Evolutionary conservation across 2,113 vertebrate species (phyloP).

Genomic region (Lycocorax pyrrhopterus): DNA sequence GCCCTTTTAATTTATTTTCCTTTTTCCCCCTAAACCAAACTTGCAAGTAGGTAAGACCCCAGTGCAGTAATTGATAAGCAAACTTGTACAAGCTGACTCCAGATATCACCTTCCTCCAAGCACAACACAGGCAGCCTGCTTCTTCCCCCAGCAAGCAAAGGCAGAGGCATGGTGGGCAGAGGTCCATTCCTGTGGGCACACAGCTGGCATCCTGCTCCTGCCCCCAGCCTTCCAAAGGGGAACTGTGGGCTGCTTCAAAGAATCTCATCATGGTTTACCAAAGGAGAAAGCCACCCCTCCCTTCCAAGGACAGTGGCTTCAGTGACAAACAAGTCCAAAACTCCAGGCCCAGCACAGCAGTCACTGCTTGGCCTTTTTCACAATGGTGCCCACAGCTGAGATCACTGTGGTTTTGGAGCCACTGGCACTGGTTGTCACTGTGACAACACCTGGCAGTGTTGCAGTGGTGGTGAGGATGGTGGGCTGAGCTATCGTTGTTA

Average conservation of each 20-base stretch:
- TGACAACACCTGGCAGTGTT: conserved; percentile 90
- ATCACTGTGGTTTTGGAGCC: conserved; percentile 98
- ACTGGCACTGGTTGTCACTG: conserved; percentile 94
- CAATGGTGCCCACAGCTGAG: conserved; percentile 95
- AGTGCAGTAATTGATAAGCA: not conserved
- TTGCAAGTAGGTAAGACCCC: not conserved
- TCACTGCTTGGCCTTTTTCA: conserved; percentile 98
- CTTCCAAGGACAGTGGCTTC: not conserved
- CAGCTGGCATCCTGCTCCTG: conserved; percentile 27
- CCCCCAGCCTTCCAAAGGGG: not conserved
- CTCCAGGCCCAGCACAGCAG: not conserved
- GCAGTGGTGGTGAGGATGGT: conserved; percentile 91
- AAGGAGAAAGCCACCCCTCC: conserved; percentile 12
- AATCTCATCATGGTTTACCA: conserved; percentile 19
- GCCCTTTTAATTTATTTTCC: not conserved
- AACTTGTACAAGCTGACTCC: not conserved
- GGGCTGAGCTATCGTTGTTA: conserved; percentile 89
- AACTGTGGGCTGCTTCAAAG: conserved; percentile 22
- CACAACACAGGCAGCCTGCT: not conserved
- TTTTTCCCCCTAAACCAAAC: not conserved
- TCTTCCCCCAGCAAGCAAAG: not conserved
- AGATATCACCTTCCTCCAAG: not conserved
- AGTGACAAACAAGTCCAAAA: conserved; percentile 4
- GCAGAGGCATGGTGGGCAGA: conserved; percentile 10
- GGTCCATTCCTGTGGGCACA: conserved; percentile 22